Evolutionary conservation across 1,140 invertebrate species (phyloP), one percentile per base, ranked within the genome.

Genomic region (Dreissena rostriformis): DNA sequence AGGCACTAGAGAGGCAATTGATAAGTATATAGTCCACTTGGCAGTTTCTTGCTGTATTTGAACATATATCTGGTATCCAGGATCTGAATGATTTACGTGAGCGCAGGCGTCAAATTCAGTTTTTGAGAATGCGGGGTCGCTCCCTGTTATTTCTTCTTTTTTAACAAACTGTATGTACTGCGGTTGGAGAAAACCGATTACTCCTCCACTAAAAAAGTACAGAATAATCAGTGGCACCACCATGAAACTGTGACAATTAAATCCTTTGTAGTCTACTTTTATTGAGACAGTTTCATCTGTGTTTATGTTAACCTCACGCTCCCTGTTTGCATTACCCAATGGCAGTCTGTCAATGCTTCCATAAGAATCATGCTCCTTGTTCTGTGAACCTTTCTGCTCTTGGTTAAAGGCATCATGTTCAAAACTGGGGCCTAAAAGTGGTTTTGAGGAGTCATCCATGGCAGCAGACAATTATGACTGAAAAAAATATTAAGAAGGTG

Each of bases 41-140:
- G 81, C 81, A 19, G 81, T 76, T 19, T 57, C 73, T 65, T 68
- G 39, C 29, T 83, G 81, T 7, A 83, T 51, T 22, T 68, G 0
- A 8, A 22, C 49, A 61, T 51, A 75, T 2, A 19, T 71, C 57
- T 66, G 5, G 53, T 75, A 66, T 22, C 24, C 11, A 24, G 72
- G 72, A 39, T 83, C 70, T 17, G 68, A 63, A 11, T 72, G n/a
- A 26, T 79, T 79, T 14, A 79, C 67, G 12, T 19, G 24, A 26
- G 61, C 28, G 22, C 74, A 76, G 6, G 26, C 74, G 19, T 76
- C 22, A 24, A n/a, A 61, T 2, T 19, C 22, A n/a, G 57, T 61
- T 19, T 61, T 61, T 24, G 22, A 61, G 22, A 19, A n/a, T 19
- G 2, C 17, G 15, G 17, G 57, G 57, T 61, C 11, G 57, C 49